phyloP scores from a whole-genome alignment of 1,140 invertebrate species.

The Solenopsis invicta region DNA sequence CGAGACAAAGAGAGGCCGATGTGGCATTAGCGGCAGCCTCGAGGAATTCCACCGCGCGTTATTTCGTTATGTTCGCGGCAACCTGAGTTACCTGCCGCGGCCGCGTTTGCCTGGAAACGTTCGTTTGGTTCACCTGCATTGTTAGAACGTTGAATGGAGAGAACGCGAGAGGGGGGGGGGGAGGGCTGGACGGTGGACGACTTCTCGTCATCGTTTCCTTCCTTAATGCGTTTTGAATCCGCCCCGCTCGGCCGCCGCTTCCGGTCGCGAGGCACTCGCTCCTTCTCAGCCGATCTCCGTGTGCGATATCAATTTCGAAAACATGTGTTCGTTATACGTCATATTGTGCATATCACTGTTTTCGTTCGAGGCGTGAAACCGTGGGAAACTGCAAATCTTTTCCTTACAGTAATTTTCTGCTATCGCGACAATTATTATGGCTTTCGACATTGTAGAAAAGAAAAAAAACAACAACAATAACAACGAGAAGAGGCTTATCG shows the following conservation, averaged over 20 bases:
- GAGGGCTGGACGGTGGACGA: too few relatives aligned
- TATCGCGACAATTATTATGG: constrained; percentile 17
- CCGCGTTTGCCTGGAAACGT: constrained; percentile 55
- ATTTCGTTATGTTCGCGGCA: constrained; percentile 75
- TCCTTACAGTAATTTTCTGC: not conserved
- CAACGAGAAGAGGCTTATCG: constrained; percentile 34
- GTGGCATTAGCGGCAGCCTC: constrained; percentile 81
- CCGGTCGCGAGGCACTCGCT: constrained; percentile 3
- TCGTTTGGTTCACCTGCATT: constrained; percentile 45
- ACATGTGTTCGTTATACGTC: not conserved
- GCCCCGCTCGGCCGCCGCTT: constrained; percentile 11
- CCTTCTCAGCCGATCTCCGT: not conserved
- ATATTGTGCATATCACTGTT: not conserved
- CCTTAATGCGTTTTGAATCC: constrained; percentile 12
- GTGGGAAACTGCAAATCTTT: not conserved
- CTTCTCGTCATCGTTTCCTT: not conserved
- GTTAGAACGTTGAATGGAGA: not conserved
- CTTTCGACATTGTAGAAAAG: not conserved
- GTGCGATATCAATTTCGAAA: not conserved
- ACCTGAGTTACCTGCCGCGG: constrained; percentile 66
- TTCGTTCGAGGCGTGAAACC: not conserved
- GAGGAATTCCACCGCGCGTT: constrained; percentile 79
- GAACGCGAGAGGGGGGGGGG: too few relatives aligned
- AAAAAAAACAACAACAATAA: not conserved
- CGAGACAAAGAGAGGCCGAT: constrained; percentile 83